A percentile compares a stretch with the other conserved stretches of the same genome.
Evolutionary conservation across 2,113 vertebrate genomes (phyloP).

Genomic region (Chelonoidis abingdonii): DNA sequence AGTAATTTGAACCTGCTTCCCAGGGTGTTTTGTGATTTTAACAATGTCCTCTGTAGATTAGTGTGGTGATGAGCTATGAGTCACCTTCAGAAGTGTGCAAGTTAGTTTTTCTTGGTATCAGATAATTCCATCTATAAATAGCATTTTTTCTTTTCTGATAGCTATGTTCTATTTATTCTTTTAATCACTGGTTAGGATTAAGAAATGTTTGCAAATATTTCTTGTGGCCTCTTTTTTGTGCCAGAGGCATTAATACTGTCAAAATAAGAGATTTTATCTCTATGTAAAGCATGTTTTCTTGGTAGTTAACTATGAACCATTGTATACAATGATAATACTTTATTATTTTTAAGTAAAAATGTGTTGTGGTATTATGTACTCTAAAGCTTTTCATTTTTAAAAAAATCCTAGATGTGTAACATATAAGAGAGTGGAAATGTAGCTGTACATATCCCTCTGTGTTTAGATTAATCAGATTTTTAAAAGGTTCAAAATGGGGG

Average conservation of each 20-base stretch:
- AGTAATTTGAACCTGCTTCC: background rate
- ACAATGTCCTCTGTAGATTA: background rate
- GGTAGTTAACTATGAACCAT: background rate
- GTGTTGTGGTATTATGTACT: background rate
- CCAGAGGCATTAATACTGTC: background rate
- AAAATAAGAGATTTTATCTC: background rate
- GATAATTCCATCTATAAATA: accelerated
- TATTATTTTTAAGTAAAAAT: background rate
- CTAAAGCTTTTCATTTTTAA: background rate
- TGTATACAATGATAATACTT: background rate
- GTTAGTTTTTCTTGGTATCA: accelerated
- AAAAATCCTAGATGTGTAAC: background rate
- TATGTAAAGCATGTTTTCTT: background rate
- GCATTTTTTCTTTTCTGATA: background rate
- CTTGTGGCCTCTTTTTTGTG: background rate
- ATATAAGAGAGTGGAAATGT: background rate
- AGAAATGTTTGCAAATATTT: background rate
- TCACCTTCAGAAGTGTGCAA: background rate
- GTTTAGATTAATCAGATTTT: background rate
- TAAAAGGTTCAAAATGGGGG: background rate
- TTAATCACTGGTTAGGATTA: background rate
- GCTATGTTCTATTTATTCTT: background rate
- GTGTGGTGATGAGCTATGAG: background rate
- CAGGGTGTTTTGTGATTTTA: background rate
- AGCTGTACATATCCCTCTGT: background rate